phyloP scores from a whole-genome alignment of 2,888 invertebrate species.

The Euclidia mi region DNA sequence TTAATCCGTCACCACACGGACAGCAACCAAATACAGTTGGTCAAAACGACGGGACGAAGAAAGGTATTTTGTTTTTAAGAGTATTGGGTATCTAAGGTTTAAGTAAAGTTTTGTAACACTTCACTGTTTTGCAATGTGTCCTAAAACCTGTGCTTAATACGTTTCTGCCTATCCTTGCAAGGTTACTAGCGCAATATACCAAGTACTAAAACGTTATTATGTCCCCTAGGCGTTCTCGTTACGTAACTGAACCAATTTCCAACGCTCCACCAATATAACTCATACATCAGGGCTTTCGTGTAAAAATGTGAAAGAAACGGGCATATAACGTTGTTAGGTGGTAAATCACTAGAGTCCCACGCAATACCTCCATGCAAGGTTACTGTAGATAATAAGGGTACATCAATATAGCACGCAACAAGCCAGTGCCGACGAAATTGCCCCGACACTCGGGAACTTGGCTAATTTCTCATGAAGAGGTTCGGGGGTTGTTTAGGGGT shows the following conservation, averaged over 20 bases:
- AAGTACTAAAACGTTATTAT: neutral
- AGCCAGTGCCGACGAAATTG: slow-evolving; percentile 63
- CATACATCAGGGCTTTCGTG: slow-evolving; percentile 11
- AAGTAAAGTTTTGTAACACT: too few species aligned
- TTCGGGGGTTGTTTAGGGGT: slow-evolving; percentile 36
- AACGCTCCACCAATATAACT: neutral
- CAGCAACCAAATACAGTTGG: too few species aligned
- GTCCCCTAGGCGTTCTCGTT: too few species aligned
- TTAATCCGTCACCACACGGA: too few species aligned
- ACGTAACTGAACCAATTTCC: slow-evolving; percentile 2
- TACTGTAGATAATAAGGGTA: slow-evolving; percentile 59
- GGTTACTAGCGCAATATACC: neutral
- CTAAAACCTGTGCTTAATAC: too few species aligned
- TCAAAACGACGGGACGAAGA: too few species aligned
- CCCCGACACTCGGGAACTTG: slow-evolving; percentile 67
- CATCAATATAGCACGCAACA: slow-evolving; percentile 63
- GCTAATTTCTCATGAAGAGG: slow-evolving; percentile 73
- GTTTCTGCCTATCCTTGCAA: too few species aligned
- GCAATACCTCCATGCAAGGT: slow-evolving; percentile 56
- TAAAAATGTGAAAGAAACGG: slow-evolving; percentile 39
- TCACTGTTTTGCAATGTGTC: too few species aligned
- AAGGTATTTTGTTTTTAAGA: too few species aligned
- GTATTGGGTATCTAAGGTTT: too few species aligned
- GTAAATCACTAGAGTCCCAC: slow-evolving; percentile 49
- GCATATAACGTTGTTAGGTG: slow-evolving; percentile 42